Percentiles rank a stretch among this genome's conserved stretches.
phyloP scores from a whole-genome alignment of 2,113 vertebrate species.

The Vicugna pacos region DNA sequence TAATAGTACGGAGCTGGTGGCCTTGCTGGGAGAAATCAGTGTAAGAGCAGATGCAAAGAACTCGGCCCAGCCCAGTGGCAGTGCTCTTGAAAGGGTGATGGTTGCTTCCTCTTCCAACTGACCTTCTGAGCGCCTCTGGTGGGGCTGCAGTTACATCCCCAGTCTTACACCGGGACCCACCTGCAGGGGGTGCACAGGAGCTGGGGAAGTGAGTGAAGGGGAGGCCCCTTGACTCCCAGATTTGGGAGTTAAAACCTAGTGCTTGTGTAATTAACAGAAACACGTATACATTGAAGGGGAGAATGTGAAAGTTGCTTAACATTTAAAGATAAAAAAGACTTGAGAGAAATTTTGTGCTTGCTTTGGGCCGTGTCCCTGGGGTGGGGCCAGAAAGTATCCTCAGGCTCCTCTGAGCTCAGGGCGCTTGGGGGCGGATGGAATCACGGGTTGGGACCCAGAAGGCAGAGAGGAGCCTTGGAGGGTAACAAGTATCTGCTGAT shows the following conservation, averaged over 20 bases:
- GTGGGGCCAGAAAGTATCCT: neutral
- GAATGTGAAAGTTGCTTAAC: conserved; percentile 42
- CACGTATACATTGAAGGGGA: neutral
- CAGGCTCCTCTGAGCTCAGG: neutral
- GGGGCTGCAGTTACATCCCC: neutral
- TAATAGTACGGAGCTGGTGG: fast-evolving
- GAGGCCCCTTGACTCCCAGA: neutral
- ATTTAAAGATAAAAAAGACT: conserved; percentile 72
- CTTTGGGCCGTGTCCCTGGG: conserved; percentile 15
- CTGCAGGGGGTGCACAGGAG: neutral
- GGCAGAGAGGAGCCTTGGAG: neutral
- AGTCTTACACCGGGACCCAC: too few species aligned
- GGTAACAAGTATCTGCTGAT: neutral
- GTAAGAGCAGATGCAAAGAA: neutral
- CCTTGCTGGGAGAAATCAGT: neutral
- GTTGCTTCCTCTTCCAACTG: neutral
- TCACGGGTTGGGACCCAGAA: neutral
- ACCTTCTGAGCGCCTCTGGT: neutral
- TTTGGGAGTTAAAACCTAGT: neutral
- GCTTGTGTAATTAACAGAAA: conserved; percentile 55
- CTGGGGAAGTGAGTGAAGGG: neutral
- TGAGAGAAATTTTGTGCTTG: conserved; percentile 47
- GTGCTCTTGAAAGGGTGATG: neutral
- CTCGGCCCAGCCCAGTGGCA: neutral
- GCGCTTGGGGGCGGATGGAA: neutral